Percentiles rank a stretch among this genome's conserved stretches.
Evolutionary conservation across 2,888 invertebrate genomes (phyloP).

Genomic region (Hoplodrina blanda): DNA sequence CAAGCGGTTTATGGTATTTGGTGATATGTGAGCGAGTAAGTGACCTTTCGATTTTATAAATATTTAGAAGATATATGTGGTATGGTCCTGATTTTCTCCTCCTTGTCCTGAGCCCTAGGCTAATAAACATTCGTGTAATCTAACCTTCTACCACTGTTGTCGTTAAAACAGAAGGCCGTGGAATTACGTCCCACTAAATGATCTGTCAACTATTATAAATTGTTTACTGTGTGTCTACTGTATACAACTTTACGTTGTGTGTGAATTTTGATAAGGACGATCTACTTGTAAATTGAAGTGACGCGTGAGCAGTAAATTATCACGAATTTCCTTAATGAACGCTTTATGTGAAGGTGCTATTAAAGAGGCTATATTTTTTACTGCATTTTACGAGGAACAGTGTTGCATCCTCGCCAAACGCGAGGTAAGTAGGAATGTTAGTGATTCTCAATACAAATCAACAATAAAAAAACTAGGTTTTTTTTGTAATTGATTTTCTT

Average conservation of each 20-base stretch:
- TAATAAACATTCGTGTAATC: neutral
- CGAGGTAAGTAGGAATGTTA: no score
- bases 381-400: no score
- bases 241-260: constrained; percentile 9
- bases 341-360: constrained; percentile 1
- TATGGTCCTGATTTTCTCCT: no score
- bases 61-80: no score
- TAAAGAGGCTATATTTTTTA: neutral
- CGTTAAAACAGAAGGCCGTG: constrained; percentile 39
- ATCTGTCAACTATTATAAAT: constrained; percentile 29
- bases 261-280: constrained; percentile 45
- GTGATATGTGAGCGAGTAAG: no score
- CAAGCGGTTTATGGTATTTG: no score
- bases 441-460: no score
- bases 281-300: constrained; percentile 30
- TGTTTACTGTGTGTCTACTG: constrained; percentile 22
- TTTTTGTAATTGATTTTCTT: no score
- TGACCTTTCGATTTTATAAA: no score
- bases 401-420: no score
- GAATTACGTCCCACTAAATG: constrained; percentile 26
- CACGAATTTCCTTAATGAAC: constrained; percentile 27
- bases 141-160: constrained; percentile 15
- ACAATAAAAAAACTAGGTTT: no score
- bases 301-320: constrained; percentile 17
- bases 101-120: no score